These are phyloP conservation scores for Drosophila fungiperda DNA, from an alignment of 2,888 invertebrate genomes.

Conservation along the genomic window DNA sequence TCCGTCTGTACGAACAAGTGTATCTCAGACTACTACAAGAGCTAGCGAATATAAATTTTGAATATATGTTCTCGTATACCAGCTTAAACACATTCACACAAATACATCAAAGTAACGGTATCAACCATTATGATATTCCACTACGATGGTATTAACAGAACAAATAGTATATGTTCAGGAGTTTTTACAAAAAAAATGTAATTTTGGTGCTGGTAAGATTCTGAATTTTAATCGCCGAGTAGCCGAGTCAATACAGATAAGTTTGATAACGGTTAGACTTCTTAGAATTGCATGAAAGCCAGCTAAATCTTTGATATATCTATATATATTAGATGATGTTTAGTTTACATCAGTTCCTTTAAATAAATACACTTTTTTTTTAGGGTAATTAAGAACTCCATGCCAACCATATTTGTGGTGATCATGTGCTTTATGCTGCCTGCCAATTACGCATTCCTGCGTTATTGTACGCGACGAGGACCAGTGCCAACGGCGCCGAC, in stretches of 20 bases:
- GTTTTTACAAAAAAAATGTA: background rate
- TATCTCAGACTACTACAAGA: background rate
- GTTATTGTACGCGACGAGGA: constrained; percentile 87
- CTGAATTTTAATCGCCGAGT: background rate
- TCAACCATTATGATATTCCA: background rate
- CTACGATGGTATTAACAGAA: background rate
- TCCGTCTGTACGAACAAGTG: background rate
- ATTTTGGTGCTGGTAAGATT: background rate
- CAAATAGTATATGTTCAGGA: background rate
- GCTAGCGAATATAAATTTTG: background rate
- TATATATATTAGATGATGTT: too few species aligned
- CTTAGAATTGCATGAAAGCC: background rate
- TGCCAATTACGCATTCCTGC: constrained; percentile 90
- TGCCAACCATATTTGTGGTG: constrained; percentile 93
- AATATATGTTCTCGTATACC: background rate
- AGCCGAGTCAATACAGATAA: background rate
- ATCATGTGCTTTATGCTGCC: constrained; percentile 94
- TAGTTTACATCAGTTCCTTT: background rate
- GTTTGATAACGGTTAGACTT: background rate
- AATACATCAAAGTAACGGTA: background rate
- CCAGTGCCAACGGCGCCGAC: constrained; percentile 87
- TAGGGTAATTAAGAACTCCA: constrained; percentile 91
- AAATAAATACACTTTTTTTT: constrained; percentile 53
- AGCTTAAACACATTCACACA: background rate
- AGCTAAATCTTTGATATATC: too few species aligned